Evolutionary conservation across 2,888 invertebrate species (phyloP).

Genomic region (Cerastis leucographa): DNA sequence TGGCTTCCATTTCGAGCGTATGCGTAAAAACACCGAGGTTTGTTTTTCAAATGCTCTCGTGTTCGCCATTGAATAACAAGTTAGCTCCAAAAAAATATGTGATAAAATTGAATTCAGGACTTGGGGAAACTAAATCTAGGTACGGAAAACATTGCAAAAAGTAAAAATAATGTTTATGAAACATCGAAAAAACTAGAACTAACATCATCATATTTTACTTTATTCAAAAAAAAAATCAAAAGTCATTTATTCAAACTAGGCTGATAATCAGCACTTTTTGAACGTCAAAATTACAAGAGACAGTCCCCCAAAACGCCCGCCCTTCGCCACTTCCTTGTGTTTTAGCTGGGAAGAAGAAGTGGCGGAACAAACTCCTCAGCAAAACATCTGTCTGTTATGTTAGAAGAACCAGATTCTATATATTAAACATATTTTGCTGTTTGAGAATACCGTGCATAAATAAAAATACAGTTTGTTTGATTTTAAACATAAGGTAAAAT

Average conservation of each 20-base stretch:
- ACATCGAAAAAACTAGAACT: background rate
- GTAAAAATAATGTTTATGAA: background rate
- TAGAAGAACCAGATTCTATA: no score
- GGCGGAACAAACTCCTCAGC: no score
- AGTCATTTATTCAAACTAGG: no score
- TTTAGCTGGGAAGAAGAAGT: no score
- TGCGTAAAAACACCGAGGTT: background rate
- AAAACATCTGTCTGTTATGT: no score
- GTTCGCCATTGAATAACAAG: background rate
- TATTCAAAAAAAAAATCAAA: no score
- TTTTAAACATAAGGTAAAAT: background rate
- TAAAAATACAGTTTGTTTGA: background rate
- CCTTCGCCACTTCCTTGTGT: no score
- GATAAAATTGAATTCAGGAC: background rate
- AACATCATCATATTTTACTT: background rate
- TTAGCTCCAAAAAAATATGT: background rate
- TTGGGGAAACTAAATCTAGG: background rate
- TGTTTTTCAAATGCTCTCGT: constrained; percentile 4
- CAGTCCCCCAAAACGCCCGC: no score
- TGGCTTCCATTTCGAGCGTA: background rate
- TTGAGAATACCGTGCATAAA: background rate
- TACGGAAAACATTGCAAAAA: background rate
- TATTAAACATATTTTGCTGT: no score
- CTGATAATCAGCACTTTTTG: no score
- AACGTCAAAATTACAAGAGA: no score